These are phyloP conservation scores for Drosophila maculinotata DNA, from an alignment of 2,888 invertebrate genomes.

Conservation along the genomic window DNA sequence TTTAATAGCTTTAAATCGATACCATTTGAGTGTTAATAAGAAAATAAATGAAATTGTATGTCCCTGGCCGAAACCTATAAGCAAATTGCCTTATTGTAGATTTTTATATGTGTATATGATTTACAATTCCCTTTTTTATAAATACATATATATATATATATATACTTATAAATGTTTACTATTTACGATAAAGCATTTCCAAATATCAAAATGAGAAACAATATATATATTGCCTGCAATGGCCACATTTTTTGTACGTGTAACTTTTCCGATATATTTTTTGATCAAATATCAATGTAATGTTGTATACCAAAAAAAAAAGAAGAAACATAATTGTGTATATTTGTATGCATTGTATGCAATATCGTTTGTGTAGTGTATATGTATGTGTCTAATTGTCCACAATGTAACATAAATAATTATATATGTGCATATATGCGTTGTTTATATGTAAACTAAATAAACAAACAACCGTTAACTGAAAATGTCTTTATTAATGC, in stretches of 20 bases:
- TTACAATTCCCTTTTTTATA: constrained; percentile 63
- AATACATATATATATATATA: constrained; percentile 46
- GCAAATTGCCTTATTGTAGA: constrained; percentile 74
- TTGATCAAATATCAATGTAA: constrained; percentile 51
- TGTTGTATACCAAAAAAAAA: constrained; percentile 43
- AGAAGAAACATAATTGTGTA: constrained; percentile 21
- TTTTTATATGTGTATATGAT: constrained; percentile 73
- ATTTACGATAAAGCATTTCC: constrained; percentile 49
- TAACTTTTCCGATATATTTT: constrained; percentile 44
- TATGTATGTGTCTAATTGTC: constrained; percentile 42
- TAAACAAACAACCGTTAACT: constrained; percentile 21
- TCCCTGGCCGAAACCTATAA: constrained; percentile 35
- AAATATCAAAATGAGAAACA: constrained; percentile 49
- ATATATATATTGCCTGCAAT: constrained; percentile 32
- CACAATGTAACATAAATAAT: constrained; percentile 18
- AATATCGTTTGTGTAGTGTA: constrained; percentile 28
- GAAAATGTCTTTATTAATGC: not conserved
- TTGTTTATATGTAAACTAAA: constrained; percentile 40
- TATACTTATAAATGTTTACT: constrained; percentile 34
- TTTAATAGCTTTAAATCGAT: constrained; percentile 49
- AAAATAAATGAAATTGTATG: constrained; percentile 35
- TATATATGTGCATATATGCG: constrained; percentile 20
- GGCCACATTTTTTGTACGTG: constrained; percentile 43
- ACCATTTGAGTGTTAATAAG: constrained; percentile 22
- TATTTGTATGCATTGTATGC: constrained; percentile 28